Evolutionary conservation across 2,888 invertebrate species (phyloP).

Genomic region (Theretra japonica): DNA sequence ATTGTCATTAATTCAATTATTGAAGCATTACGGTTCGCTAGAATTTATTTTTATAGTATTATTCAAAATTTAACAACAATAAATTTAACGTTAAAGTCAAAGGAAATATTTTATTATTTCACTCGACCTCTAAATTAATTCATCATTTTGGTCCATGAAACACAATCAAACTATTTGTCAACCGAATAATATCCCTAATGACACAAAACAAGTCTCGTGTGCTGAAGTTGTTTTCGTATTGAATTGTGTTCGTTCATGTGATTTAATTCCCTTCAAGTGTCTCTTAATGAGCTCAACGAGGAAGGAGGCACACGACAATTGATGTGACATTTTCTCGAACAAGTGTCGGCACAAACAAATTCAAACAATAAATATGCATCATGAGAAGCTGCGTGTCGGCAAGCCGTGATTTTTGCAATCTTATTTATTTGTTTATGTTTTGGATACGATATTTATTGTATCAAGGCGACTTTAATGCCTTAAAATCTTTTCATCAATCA

Average conservation of each 20-base stretch:
- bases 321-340: slow-evolving; percentile 60
- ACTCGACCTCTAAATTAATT: neutral
- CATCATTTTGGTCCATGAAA: neutral
- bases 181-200: neutral
- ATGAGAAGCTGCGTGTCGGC: neutral
- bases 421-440: neutral
- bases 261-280: slow-evolving; percentile 51
- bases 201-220: neutral
- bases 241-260: slow-evolving; percentile 41
- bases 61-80: too few species aligned
- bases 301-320: slow-evolving; percentile 63
- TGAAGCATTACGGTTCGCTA: too few species aligned
- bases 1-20: too few species aligned
- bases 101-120: neutral
- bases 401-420: neutral
- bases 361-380: slow-evolving; percentile 36
- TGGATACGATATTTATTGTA: too few species aligned
- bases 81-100: too few species aligned
- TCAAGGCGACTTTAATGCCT: too few species aligned
- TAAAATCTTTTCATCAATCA: too few species aligned
- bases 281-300: slow-evolving; percentile 75
- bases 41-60: too few species aligned
- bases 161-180: neutral
- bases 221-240: slow-evolving; percentile 24
- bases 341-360: slow-evolving; percentile 45